Evolutionary conservation across 2,797 vertebrate species (phyloP).

Genomic region (Halcyon chelicuti): DNA sequence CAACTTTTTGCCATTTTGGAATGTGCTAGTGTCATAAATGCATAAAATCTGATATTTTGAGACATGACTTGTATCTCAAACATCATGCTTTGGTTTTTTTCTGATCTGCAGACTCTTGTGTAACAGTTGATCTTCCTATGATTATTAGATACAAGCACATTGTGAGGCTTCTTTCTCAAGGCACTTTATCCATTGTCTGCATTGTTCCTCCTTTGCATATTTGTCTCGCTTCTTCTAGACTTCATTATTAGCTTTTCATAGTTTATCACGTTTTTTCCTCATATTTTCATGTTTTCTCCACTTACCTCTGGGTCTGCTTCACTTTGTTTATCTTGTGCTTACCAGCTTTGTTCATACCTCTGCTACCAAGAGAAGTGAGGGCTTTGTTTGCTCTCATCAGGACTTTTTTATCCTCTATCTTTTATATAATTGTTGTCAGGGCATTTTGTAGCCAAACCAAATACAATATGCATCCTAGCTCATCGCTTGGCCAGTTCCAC

Average conservation of each 20-base stretch:
- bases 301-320: neutral
- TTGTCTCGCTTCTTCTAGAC: neutral
- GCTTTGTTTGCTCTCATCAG: neutral
- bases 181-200: neutral
- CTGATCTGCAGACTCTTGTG: neutral
- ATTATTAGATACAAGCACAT: neutral
- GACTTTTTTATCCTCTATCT: neutral
- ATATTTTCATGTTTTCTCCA: neutral
- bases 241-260: neutral
- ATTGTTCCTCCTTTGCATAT: neutral
- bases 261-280: neutral
- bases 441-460: neutral
- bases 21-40: neutral
- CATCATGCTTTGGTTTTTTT: neutral
- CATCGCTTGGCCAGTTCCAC: rapidly evolving
- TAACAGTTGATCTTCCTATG: neutral
- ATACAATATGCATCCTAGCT: neutral
- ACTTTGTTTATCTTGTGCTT: neutral
- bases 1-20: neutral
- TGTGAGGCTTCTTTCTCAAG: neutral
- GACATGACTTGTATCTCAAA: neutral
- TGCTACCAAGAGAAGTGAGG: neutral
- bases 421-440: neutral
- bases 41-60: neutral
- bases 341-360: neutral